phyloP scores from a whole-genome alignment of 2,888 invertebrate genomes.

The Monopis laevigella region DNA sequence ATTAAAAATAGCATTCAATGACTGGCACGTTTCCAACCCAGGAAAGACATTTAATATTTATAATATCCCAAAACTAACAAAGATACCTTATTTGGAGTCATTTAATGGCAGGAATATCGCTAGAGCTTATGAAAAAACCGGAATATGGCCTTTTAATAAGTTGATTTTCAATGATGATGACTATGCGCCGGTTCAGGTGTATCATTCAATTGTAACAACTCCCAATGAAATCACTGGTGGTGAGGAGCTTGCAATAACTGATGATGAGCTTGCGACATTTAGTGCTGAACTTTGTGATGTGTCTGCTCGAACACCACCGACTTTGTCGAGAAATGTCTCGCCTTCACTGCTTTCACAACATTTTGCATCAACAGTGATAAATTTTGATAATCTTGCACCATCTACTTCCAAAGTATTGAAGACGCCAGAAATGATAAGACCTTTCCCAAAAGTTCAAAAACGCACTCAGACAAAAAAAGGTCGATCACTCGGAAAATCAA shows the following conservation, averaged over 20 bases:
- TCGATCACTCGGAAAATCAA: constrained; percentile 11
- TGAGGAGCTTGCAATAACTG: not conserved
- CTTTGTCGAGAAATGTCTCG: constrained; percentile 5
- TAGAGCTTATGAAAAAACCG: constrained; percentile 12
- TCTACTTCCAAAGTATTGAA: constrained; percentile 3
- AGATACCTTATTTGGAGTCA: constrained; percentile 22
- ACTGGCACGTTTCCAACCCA: constrained; percentile 25
- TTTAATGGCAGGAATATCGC: constrained; percentile 16
- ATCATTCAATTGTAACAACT: not conserved
- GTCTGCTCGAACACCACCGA: not conserved
- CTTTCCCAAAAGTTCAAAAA: constrained; percentile 4
- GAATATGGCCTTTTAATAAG: constrained; percentile 11
- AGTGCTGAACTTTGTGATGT: not conserved
- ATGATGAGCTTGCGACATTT: constrained; percentile 1
- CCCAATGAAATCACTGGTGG: not conserved
- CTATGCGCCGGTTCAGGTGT: constrained; percentile 5
- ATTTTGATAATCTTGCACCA: too few species aligned
- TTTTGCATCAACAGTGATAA: not conserved
- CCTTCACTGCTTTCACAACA: constrained; percentile 7
- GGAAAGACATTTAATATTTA: constrained; percentile 28
- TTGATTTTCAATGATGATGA: constrained; percentile 8
- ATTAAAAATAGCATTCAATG: constrained; percentile 22
- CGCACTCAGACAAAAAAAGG: constrained; percentile 11
- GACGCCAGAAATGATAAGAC: constrained; percentile 11
- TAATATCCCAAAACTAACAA: constrained; percentile 23